These are phyloP conservation scores for Notospermus geniculatus DNA, from an alignment of 1,140 invertebrate species.

Conservation along the genomic window DNA sequence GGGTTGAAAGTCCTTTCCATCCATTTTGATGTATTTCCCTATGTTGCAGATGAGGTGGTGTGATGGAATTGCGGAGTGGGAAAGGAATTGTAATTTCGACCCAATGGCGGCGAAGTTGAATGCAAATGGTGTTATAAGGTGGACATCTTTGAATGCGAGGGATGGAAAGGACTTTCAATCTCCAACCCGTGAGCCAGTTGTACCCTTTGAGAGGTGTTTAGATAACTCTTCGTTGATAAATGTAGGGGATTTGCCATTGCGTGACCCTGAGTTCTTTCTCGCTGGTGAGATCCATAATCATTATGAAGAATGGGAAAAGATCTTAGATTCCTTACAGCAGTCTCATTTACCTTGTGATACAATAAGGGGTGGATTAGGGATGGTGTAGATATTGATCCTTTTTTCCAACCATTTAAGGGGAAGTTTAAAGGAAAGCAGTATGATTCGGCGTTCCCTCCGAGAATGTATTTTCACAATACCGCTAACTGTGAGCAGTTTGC, in stretches of 20 bases:
- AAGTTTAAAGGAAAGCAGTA: slow-evolving; percentile 21
- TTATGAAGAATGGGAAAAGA: slow-evolving; percentile 5
- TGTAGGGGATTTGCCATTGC: slow-evolving; percentile 4
- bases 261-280: slow-evolving; percentile 14
- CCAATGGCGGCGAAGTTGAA: too few species aligned
- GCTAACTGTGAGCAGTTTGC: slow-evolving; percentile 18
- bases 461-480: slow-evolving; percentile 19
- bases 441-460: slow-evolving; percentile 18
- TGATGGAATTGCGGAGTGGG: too few species aligned
- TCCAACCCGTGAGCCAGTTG: too few species aligned
- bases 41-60: too few species aligned
- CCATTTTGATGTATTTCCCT: too few species aligned
- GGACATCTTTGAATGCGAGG: too few species aligned
- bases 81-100: too few species aligned
- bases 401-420: slow-evolving; percentile 18
- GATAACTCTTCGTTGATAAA: neutral
- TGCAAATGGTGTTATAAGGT: too few species aligned
- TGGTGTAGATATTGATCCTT: slow-evolving; percentile 17
- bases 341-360: neutral
- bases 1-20: too few species aligned
- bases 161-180: too few species aligned
- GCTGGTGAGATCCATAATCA: slow-evolving; percentile 14
- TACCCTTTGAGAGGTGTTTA: too few species aligned
- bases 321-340: neutral
- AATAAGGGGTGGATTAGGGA: slow-evolving; percentile 13